phyloP scores from a whole-genome alignment of 2,888 invertebrate species.

The Cheilosia grossa region DNA sequence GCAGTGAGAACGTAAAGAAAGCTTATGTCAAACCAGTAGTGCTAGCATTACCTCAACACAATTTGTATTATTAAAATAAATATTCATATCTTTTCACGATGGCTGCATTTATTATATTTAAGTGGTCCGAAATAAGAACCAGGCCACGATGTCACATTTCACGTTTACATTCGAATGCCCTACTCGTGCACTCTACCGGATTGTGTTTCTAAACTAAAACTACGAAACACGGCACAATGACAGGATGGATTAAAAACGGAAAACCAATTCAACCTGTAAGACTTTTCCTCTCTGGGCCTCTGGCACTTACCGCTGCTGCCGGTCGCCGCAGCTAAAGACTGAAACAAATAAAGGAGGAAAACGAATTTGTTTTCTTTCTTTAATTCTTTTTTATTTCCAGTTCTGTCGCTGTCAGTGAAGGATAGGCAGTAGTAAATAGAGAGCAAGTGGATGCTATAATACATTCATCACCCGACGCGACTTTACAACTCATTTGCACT shows the following conservation, averaged over 20 bases:
- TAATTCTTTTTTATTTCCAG: not conserved
- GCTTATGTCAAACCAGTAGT: not conserved
- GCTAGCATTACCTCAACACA: not conserved
- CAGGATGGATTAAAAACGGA: too few relatives aligned
- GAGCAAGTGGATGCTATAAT: slow-evolving; percentile 33
- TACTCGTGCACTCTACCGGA: slow-evolving; percentile 11
- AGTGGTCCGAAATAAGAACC: slow-evolving; percentile 14
- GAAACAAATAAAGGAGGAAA: not conserved
- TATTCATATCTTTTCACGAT: slow-evolving; percentile 46
- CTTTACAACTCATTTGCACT: slow-evolving; percentile 63
- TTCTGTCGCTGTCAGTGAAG: slow-evolving; percentile 29
- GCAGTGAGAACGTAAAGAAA: slow-evolving; percentile 28
- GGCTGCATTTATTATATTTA: slow-evolving; percentile 60
- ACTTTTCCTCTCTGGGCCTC: too few relatives aligned
- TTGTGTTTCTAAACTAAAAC: slow-evolving; percentile 28
- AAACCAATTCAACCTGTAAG: slow-evolving; percentile 49
- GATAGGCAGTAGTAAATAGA: slow-evolving; percentile 1
- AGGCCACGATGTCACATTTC: slow-evolving; percentile 52
- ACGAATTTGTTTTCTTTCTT: slow-evolving; percentile 44
- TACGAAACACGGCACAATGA: not conserved
- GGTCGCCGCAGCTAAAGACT: not conserved
- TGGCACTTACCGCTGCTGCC: not conserved
- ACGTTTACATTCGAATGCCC: slow-evolving; percentile 63
- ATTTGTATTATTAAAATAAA: slow-evolving; percentile 55
- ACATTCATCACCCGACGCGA: slow-evolving; percentile 33